A percentile compares a stretch with the other conserved stretches of the same genome.
Evolutionary conservation across 1,140 invertebrate genomes (phyloP).

Genomic region (Saccostrea cuccullata): DNA sequence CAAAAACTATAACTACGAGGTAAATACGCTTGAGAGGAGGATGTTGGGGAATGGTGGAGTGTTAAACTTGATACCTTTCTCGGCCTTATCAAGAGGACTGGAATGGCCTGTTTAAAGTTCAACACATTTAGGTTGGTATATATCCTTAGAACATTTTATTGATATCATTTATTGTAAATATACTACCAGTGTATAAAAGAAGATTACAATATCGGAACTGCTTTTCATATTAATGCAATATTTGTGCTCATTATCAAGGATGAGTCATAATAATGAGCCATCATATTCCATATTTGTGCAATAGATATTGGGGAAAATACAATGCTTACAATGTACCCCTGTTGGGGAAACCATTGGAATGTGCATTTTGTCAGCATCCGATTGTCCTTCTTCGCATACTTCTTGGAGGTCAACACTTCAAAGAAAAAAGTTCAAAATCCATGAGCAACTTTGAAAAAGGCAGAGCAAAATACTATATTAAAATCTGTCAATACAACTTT

Average conservation of each 20-base stretch:
- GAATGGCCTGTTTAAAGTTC: constrained; percentile 29
- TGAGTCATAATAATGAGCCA: too few species aligned
- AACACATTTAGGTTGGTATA: neutral
- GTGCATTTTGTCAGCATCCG: neutral
- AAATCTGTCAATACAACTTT: neutral
- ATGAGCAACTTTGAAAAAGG: neutral
- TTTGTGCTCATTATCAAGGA: too few species aligned
- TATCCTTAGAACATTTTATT: neutral
- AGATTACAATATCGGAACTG: too few species aligned
- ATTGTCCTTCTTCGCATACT: neutral
- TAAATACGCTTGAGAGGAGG: neutral
- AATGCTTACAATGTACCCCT: constrained; percentile 23
- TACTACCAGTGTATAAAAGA: too few species aligned
- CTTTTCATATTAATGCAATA: too few species aligned
- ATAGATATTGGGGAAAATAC: too few species aligned
- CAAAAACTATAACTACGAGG: neutral
- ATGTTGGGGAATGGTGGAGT: neutral
- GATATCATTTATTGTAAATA: too few species aligned
- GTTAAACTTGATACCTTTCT: constrained; percentile 5
- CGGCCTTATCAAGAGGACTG: constrained; percentile 23
- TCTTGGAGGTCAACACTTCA: neutral
- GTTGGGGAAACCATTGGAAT: constrained; percentile 36
- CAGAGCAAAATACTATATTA: too few species aligned
- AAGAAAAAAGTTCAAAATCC: neutral
- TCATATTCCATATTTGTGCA: too few species aligned